These are phyloP conservation scores for Syrrhaptes paradoxus DNA, from an alignment of 2,113 vertebrate species.

Conservation along the genomic window DNA sequence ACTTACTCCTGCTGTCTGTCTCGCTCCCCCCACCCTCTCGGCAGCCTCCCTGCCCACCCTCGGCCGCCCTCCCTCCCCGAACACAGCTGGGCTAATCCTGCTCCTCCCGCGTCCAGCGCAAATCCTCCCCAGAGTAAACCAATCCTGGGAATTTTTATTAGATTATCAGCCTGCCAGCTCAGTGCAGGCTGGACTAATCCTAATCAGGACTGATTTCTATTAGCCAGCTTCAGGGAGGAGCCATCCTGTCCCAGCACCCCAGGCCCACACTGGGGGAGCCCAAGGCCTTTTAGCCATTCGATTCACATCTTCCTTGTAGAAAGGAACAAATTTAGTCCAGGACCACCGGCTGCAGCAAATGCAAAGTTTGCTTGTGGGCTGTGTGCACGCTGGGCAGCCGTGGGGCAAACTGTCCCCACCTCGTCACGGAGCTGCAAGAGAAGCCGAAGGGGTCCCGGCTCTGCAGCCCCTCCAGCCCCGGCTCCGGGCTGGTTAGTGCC, in stretches of 20 bases:
- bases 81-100: slow-evolving; percentile 86
- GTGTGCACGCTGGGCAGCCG: neutral
- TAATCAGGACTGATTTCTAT: slow-evolving; percentile 88
- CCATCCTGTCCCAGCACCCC: slow-evolving; percentile 73
- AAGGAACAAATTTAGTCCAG: neutral
- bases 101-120: slow-evolving; percentile 81
- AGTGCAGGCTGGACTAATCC: slow-evolving; percentile 84
- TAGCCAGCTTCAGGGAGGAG: slow-evolving; percentile 82
- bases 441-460: neutral
- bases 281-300: slow-evolving; percentile 60
- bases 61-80: slow-evolving; percentile 73
- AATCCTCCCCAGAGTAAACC: slow-evolving; percentile 89
- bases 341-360: neutral
- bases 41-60: slow-evolving; percentile 74
- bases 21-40: slow-evolving; percentile 74
- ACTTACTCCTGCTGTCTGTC: slow-evolving; percentile 93
- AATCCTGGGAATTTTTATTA: slow-evolving; percentile 89
- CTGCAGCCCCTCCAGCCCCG: neutral
- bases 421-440: neutral
- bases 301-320: neutral
- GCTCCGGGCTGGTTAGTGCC: neutral
- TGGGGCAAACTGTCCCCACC: neutral
- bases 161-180: slow-evolving; percentile 82
- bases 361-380: neutral
- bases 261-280: slow-evolving; percentile 73